These are phyloP conservation scores for Elgonia sp. DNA, from an alignment of 2,888 invertebrate species.

Conservation along the genomic window DNA sequence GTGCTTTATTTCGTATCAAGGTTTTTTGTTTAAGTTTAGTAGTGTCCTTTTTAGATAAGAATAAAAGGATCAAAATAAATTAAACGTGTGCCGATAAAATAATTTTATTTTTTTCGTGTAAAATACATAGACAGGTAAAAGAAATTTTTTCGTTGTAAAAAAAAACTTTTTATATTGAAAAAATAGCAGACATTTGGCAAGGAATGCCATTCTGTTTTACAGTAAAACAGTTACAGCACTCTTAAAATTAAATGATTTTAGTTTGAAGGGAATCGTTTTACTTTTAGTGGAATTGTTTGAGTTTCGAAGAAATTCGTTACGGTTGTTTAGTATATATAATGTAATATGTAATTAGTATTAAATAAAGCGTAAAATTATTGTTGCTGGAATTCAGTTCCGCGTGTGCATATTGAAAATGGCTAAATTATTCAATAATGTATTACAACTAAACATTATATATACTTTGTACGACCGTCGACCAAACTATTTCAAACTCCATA, in stretches of 20 bases:
- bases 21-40: too few species aligned
- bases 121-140: too few species aligned
- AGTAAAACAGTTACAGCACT: neutral
- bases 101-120: too few species aligned
- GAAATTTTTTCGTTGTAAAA: neutral
- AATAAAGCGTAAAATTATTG: too few species aligned
- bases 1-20: too few species aligned
- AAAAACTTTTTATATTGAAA: neutral
- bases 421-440: neutral
- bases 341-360: slow-evolving; percentile 3
- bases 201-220: neutral
- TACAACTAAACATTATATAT: too few species aligned
- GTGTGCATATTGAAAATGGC: neutral
- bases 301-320: slow-evolving; percentile 7
- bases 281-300: slow-evolving; percentile 2
- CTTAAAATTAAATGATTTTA: slow-evolving; percentile 7
- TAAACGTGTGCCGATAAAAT: too few species aligned
- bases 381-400: neutral
- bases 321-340: neutral
- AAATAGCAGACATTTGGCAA: neutral
- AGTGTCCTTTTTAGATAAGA: too few species aligned
- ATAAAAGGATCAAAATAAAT: too few species aligned
- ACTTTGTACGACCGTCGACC: too few species aligned
- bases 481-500: too few species aligned
- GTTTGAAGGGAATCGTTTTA: neutral